Evolutionary conservation across 1,140 invertebrate species (phyloP).

Genomic region (Calephelis nemesis): DNA sequence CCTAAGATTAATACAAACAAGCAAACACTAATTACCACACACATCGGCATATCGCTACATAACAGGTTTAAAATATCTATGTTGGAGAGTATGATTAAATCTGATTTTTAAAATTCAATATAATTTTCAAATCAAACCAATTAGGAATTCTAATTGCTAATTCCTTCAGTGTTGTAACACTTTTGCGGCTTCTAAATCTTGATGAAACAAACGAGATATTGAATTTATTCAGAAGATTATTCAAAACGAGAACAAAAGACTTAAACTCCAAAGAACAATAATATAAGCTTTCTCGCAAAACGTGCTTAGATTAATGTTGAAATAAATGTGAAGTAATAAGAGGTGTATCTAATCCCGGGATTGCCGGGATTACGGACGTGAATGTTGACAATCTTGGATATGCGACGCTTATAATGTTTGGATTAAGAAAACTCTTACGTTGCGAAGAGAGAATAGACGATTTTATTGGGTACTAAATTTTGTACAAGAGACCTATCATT

Average conservation of each 20-base stretch:
- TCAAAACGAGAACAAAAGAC: neutral
- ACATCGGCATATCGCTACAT: too few species aligned
- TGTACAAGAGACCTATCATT: too few species aligned
- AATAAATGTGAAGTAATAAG: constrained; percentile 16
- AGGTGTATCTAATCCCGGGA: constrained; percentile 12
- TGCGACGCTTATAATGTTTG: constrained; percentile 5
- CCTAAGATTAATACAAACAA: too few species aligned
- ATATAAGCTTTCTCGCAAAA: constrained; percentile 14
- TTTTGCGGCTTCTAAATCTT: too few species aligned
- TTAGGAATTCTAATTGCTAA: too few species aligned
- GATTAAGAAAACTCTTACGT: constrained; percentile 7
- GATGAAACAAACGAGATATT: too few species aligned
- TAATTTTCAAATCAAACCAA: too few species aligned
- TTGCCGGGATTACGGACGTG: constrained; percentile 1
- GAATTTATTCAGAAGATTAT: neutral
- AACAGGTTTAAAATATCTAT: too few species aligned
- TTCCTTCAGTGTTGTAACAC: too few species aligned
- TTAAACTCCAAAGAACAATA: constrained; percentile 14
- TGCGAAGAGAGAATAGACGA: neutral
- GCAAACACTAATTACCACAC: too few species aligned
- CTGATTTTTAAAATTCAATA: too few species aligned
- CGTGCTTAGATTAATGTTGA: constrained; percentile 14
- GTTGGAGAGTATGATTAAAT: too few species aligned
- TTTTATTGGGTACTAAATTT: neutral
- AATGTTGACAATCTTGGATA: constrained; percentile 16